phyloP scores from a whole-genome alignment of 2,113 vertebrate species.

The Engystomops pustulosus region DNA sequence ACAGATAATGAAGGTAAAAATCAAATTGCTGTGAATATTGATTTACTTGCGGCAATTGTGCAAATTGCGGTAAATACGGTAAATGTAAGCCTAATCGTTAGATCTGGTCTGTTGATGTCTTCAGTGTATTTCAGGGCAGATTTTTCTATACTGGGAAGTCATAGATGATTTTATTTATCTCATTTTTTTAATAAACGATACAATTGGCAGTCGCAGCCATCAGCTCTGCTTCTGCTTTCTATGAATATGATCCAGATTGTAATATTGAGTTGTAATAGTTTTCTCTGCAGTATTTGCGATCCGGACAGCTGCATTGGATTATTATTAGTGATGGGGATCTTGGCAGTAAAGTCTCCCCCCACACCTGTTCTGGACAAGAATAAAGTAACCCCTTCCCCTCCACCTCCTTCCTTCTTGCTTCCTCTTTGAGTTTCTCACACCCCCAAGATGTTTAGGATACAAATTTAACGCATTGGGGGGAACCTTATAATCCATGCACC shows the following conservation, averaged over 20 bases:
- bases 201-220: not conserved
- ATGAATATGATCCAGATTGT: not conserved
- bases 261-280: not conserved
- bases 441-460: slow-evolving; percentile 16
- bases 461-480: not conserved
- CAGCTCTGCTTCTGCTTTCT: not conserved
- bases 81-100: not conserved
- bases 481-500: no score
- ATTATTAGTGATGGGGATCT: slow-evolving; percentile 23
- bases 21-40: no score
- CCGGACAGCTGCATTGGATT: slow-evolving; percentile 10
- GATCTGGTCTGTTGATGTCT: not conserved
- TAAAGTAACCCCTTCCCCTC: slow-evolving; percentile 62
- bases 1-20: no score
- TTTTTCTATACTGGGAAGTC: not conserved
- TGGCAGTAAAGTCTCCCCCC: slow-evolving; percentile 62
- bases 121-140: not conserved
- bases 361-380: slow-evolving; percentile 68
- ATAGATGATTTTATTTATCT: not conserved
- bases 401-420: no score
- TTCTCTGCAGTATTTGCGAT: not conserved
- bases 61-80: not conserved
- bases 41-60: no score
- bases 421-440: no score
- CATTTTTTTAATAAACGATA: no score